Conservation (phyloP, 2,113 vertebrate species). For the Tricholaema leucomelas region DNA sequence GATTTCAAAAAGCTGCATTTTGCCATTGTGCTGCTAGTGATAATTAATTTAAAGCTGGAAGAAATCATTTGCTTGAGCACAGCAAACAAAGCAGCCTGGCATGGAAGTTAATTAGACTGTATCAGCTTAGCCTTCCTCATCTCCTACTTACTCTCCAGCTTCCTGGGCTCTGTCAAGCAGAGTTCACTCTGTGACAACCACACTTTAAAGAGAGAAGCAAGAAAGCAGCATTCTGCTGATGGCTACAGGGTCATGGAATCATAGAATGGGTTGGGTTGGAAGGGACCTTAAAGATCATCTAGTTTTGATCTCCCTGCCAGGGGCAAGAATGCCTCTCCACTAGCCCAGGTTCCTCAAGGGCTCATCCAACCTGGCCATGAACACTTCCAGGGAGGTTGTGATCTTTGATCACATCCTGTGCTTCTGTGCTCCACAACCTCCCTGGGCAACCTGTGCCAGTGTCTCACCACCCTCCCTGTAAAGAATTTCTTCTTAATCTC, state of each 20-base stretch:
- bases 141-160: neutral
- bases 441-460: no score
- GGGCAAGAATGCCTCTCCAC: no score
- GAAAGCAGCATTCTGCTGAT: neutral
- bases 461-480: no score
- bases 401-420: no score
- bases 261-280: no score
- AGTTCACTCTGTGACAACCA: neutral
- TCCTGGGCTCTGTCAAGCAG: neutral
- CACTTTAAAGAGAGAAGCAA: neutral
- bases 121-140: neutral
- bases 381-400: no score
- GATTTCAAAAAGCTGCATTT: slow-evolving; percentile 33
- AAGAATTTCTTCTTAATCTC: no score
- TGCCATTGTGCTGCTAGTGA: slow-evolving; percentile 13
- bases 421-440: no score
- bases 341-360: no score
- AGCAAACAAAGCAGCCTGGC: neutral
- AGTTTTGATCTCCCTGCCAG: no score
- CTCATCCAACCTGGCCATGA: no score
- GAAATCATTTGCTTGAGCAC: neutral
- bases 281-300: no score
- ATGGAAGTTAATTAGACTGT: neutral
- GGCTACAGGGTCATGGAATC: neutral
- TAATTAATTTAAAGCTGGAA: slow-evolving; percentile 51